Evolutionary conservation across 2,797 vertebrate genomes (phyloP).

Genomic region (Bovichtus diacanthus): DNA sequence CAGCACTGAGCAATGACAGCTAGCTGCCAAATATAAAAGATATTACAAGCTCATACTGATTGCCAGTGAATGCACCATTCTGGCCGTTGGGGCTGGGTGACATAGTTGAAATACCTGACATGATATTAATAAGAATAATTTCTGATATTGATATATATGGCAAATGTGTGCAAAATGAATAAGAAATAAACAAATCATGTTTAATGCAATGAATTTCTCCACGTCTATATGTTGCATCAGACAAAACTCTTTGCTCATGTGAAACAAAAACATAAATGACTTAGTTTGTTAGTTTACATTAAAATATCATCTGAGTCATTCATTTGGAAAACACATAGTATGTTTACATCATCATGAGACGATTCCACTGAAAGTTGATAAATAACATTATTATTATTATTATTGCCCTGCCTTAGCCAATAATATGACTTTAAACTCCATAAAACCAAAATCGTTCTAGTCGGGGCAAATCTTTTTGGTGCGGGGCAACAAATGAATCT

Average conservation of each 20-base stretch:
- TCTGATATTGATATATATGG: neutral
- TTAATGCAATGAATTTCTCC: neutral
- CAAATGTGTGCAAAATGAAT: neutral
- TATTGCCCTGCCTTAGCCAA: neutral
- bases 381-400: neutral
- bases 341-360: neutral
- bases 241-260: no score
- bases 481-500: accelerated
- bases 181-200: neutral
- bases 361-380: neutral
- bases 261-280: no score
- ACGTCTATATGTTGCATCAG: no score
- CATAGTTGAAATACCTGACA: neutral
- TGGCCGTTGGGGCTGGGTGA: neutral
- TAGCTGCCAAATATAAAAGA: neutral
- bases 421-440: neutral
- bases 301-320: no score
- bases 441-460: neutral
- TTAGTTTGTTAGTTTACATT: no score
- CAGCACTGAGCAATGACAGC: neutral
- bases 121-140: neutral
- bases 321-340: no score
- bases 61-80: neutral
- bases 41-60: neutral
- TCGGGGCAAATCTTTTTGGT: neutral